Percentiles rank a stretch among this genome's conserved stretches.
Evolutionary conservation across 2,888 invertebrate species (phyloP).

Genomic region (Meteorus cinctellus): DNA sequence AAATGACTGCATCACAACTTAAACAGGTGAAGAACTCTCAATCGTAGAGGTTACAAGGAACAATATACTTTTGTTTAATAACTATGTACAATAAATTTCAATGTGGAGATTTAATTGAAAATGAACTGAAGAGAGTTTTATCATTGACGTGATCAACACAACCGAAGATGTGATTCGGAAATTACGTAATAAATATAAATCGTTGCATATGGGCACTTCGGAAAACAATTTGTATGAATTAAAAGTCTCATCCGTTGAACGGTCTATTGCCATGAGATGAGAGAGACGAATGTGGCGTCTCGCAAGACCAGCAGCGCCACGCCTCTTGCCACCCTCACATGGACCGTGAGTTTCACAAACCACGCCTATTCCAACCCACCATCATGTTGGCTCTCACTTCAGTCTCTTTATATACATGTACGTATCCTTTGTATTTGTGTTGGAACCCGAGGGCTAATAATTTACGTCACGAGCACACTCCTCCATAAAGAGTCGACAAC

Average conservation of each 20-base stretch:
- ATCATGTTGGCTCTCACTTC: conserved; percentile 23
- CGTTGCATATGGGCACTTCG: background rate
- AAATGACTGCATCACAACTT: no score
- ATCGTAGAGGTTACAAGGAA: no score
- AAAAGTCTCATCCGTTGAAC: background rate
- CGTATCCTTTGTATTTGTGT: conserved; percentile 36
- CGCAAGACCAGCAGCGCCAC: conserved; percentile 61
- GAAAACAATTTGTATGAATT: background rate
- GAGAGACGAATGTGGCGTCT: conserved; percentile 42
- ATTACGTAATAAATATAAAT: no score
- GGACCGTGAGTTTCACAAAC: conserved; percentile 54
- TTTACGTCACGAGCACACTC: conserved; percentile 71
- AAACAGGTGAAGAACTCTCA: no score
- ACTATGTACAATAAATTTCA: no score
- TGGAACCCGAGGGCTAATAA: conserved; percentile 66
- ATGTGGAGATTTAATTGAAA: no score
- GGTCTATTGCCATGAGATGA: background rate
- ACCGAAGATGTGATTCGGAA: no score
- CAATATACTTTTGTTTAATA: no score
- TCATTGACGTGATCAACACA: no score
- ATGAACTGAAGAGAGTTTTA: no score
- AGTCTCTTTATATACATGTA: conserved; percentile 16
- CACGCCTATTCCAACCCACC: conserved; percentile 62
- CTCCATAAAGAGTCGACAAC: conserved; percentile 69
- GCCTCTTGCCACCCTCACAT: conserved; percentile 61